phyloP scores from a whole-genome alignment of 2,888 invertebrate genomes.

The Lasioglossum malachurum region DNA sequence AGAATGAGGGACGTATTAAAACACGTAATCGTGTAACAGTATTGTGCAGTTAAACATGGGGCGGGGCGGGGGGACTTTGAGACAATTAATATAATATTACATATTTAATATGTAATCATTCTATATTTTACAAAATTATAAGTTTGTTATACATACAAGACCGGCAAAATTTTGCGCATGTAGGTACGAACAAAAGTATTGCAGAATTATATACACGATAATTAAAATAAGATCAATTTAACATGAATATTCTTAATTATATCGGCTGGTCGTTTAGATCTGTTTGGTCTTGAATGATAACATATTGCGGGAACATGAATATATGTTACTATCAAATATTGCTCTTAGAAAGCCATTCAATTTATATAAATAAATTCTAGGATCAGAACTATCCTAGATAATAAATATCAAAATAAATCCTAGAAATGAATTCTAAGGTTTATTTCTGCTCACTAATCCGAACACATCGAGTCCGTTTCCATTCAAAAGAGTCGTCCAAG shows the following conservation, averaged over 20 bases:
- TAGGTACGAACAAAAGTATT: background rate
- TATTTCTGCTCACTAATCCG: background rate
- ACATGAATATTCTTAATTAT: background rate
- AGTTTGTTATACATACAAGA: background rate
- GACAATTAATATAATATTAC: background rate
- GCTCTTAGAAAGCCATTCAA: background rate
- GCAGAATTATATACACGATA: background rate
- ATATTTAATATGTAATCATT: conserved; percentile 2
- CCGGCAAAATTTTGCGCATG: background rate
- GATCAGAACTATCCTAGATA: background rate
- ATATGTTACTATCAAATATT: background rate
- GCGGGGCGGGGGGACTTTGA: background rate
- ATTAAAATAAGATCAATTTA: background rate
- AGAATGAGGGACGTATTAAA: background rate
- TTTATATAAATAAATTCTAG: conserved; percentile 11
- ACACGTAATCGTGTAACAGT: background rate
- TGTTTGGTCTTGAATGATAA: background rate
- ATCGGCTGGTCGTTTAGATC: background rate
- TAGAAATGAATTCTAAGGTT: background rate
- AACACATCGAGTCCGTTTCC: background rate
- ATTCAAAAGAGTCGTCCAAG: background rate
- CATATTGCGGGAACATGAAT: background rate
- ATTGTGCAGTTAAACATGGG: background rate
- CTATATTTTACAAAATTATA: background rate
- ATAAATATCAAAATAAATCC: conserved; percentile 11